These are phyloP conservation scores for Leptinotarsa haldemani DNA, from an alignment of 2,888 invertebrate species.

Conservation along the genomic window DNA sequence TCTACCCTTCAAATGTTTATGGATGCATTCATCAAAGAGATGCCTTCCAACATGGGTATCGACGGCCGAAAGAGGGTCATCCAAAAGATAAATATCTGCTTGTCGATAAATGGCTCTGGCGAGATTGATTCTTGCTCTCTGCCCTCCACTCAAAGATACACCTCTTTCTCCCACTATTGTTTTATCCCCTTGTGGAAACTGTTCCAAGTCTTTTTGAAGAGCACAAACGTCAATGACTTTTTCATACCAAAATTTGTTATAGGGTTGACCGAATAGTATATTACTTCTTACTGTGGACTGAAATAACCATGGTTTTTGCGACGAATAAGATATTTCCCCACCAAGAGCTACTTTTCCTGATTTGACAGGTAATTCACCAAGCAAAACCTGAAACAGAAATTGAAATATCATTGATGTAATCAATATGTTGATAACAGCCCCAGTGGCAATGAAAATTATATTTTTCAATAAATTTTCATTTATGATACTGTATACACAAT, in stretches of 20 bases:
- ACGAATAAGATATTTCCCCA: constrained; percentile 71
- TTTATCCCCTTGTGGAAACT: constrained; percentile 68
- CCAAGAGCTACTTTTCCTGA: constrained; percentile 68
- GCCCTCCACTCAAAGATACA: constrained; percentile 82
- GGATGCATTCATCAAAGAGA: constrained; percentile 80
- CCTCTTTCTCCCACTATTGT: constrained; percentile 78
- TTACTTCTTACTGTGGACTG: constrained; percentile 74
- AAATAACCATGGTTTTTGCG: constrained; percentile 78
- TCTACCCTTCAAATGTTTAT: constrained; percentile 69
- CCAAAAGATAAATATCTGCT: constrained; percentile 81
- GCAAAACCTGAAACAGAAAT: constrained; percentile 42
- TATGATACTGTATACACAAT: no score
- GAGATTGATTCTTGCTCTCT: constrained; percentile 82
- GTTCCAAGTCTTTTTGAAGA: constrained; percentile 74
- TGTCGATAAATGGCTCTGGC: constrained; percentile 82
- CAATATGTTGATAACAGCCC: no score
- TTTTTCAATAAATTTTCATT: no score
- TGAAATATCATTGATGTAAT: not conserved
- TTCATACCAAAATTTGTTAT: constrained; percentile 65
- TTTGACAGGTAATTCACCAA: constrained; percentile 71
- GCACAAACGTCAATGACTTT: constrained; percentile 72
- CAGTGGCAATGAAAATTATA: no score
- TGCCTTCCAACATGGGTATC: constrained; percentile 82
- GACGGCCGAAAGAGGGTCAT: constrained; percentile 85
- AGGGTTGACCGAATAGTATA: constrained; percentile 74